Conservation (phyloP, 2,888 invertebrate genomes). For the Lochmaea capreae region DNA sequence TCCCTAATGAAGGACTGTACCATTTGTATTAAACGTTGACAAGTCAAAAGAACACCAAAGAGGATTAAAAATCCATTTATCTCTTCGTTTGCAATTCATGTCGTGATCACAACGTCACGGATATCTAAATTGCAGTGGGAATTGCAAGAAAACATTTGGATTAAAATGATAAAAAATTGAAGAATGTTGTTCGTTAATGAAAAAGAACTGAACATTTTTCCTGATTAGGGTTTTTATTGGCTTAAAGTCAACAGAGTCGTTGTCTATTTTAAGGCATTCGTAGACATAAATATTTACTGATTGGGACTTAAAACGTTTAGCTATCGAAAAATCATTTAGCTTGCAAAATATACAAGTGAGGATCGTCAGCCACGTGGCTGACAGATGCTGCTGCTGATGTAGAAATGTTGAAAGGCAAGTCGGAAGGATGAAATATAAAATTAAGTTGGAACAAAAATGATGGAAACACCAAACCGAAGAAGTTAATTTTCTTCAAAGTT, state of each 20-base stretch:
- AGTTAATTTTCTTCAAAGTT: background rate
- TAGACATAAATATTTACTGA: no score
- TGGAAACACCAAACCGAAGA: no score
- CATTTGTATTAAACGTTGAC: conserved; percentile 6
- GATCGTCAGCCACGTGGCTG: no score
- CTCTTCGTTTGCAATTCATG: background rate
- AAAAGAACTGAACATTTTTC: background rate
- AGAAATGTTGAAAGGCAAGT: no score
- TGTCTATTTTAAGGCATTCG: no score
- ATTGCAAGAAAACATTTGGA: background rate
- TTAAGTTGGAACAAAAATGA: no score
- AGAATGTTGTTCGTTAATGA: background rate
- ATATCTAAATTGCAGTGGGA: conserved; percentile 1
- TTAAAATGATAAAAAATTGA: background rate
- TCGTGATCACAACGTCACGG: background rate
- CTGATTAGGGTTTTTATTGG: background rate
- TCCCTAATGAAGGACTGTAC: background rate
- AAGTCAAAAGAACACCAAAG: conserved; percentile 9
- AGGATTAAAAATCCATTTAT: conserved; percentile 11
- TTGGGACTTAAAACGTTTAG: no score
- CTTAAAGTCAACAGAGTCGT: no score
- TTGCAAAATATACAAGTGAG: no score
- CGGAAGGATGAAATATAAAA: no score
- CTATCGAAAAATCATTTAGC: no score
- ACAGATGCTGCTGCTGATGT: no score